Conservation (phyloP, 2,797 vertebrate genomes). For the Spheniscus humboldti region DNA sequence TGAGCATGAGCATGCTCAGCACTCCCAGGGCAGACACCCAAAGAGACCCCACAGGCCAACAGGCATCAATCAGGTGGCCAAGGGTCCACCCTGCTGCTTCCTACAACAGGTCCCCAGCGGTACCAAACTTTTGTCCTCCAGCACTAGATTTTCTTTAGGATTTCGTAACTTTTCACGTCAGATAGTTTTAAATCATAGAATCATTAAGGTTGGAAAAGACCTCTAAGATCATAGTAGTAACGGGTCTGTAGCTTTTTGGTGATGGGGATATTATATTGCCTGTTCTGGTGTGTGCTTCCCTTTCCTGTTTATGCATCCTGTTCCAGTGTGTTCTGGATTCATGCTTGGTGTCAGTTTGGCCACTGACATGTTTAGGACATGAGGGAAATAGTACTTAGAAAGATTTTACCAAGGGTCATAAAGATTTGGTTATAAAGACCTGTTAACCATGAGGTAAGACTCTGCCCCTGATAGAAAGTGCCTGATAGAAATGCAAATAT, state of each 20-base stretch:
- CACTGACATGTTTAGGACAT: neutral
- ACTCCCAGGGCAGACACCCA: too few species aligned
- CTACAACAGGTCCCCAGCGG: neutral
- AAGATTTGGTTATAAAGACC: neutral
- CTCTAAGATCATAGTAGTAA: neutral
- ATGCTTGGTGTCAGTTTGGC: neutral
- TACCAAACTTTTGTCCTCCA: neutral
- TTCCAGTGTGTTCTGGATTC: neutral
- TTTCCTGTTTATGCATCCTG: neutral
- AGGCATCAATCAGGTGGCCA: neutral
- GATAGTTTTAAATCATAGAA: neutral
- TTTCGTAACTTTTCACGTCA: neutral
- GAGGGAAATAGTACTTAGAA: neutral
- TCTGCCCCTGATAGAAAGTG: neutral
- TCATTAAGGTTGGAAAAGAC: too few species aligned
- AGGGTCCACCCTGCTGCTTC: neutral
- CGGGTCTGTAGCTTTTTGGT: neutral
- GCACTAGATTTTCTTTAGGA: neutral
- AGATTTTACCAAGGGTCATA: neutral
- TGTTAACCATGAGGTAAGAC: neutral
- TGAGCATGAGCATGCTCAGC: neutral
- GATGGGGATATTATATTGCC: neutral
- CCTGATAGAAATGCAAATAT: neutral
- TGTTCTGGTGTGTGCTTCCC: neutral
- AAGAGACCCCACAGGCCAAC: neutral